Conservation (phyloP, 1,140 invertebrate genomes). For the Bactericera cockerelli region DNA sequence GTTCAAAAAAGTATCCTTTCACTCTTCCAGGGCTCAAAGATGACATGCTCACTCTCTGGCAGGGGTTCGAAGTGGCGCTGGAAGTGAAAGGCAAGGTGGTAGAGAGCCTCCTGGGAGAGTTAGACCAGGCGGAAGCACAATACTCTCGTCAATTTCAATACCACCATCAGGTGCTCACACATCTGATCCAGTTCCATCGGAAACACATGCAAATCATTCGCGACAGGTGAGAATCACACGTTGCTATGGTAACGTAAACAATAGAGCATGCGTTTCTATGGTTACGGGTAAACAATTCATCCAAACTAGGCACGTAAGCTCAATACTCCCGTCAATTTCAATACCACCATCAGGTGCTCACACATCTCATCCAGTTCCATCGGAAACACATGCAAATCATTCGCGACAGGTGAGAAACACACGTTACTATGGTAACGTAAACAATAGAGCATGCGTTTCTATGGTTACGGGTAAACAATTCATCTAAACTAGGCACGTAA, state of each 20-base stretch:
- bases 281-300: too few relatives aligned
- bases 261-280: too few relatives aligned
- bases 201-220: neutral
- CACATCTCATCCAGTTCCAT: neutral
- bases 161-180: neutral
- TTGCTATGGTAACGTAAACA: too few relatives aligned
- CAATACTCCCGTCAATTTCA: slow-evolving; percentile 36
- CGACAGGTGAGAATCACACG: neutral
- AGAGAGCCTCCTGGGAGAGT: slow-evolving; percentile 39
- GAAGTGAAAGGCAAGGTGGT: slow-evolving; percentile 49
- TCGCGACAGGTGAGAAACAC: neutral
- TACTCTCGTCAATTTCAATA: slow-evolving; percentile 29
- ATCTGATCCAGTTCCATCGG: neutral
- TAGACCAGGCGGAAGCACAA: slow-evolving; percentile 49
- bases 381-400: neutral
- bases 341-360: neutral
- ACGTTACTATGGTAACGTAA: too few relatives aligned
- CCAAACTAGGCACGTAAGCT: too few relatives aligned
- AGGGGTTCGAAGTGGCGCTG: slow-evolving; percentile 40
- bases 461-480: too few relatives aligned
- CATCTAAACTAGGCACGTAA: too few relatives aligned
- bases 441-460: too few relatives aligned
- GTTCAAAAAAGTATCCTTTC: too few relatives aligned
- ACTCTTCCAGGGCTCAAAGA: neutral
- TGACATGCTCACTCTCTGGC: slow-evolving; percentile 30